Evolutionary conservation across 2,113 vertebrate genomes (phyloP).

Genomic region (Turnix velox): DNA sequence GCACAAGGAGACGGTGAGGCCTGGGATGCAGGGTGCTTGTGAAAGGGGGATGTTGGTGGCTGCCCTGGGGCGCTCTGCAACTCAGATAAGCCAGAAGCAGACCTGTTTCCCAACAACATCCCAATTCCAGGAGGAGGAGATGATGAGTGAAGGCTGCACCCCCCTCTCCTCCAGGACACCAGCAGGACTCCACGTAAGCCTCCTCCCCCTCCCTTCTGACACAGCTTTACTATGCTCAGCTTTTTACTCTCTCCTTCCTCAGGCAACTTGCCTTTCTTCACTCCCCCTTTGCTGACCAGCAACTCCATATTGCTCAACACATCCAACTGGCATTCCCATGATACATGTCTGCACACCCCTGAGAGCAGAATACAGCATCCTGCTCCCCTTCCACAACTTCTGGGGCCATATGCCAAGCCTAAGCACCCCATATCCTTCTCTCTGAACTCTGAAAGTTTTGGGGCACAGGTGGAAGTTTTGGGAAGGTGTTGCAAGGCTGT

Average conservation of each 20-base stretch:
- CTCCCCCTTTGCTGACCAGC: not conserved
- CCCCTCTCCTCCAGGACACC: not conserved
- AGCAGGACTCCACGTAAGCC: not conserved
- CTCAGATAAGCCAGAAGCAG: not conserved
- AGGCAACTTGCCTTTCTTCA: not conserved
- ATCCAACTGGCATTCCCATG: not conserved
- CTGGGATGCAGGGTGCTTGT: fast-evolving
- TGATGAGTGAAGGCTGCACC: not conserved
- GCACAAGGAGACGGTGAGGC: not conserved
- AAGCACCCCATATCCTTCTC: not conserved
- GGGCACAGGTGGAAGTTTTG: fast-evolving
- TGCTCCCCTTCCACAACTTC: not conserved
- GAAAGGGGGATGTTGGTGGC: fast-evolving
- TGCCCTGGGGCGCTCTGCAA: not conserved
- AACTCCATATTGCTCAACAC: not conserved
- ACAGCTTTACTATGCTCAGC: constrained; percentile 32
- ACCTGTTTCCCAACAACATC: not conserved
- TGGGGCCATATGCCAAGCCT: not conserved
- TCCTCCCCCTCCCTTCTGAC: constrained; percentile 26
- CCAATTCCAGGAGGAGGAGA: not conserved
- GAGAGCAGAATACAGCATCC: fast-evolving
- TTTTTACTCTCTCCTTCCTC: not conserved
- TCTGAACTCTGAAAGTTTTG: not conserved
- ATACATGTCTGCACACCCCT: not conserved
- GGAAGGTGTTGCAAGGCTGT: not conserved